These are phyloP conservation scores for Euplagia quadripunctaria DNA, from an alignment of 2,888 invertebrate species.

Conservation along the genomic window DNA sequence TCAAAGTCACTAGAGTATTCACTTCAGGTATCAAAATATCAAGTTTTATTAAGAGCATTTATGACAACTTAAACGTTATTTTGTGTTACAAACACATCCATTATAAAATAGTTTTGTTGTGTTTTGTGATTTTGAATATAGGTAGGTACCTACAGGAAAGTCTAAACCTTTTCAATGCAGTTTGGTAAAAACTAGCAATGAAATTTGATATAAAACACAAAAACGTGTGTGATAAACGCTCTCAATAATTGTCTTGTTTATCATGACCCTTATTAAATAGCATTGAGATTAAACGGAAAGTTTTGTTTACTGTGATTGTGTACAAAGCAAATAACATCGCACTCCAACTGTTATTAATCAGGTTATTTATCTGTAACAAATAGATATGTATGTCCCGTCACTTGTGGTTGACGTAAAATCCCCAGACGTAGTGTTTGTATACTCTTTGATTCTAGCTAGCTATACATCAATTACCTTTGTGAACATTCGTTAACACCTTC, in stretches of 20 bases:
- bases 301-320: neutral
- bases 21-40: too few species aligned
- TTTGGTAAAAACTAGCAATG: neutral
- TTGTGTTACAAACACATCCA: too few species aligned
- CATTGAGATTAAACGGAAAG: neutral
- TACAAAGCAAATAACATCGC: neutral
- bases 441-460: too few species aligned
- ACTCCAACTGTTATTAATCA: neutral
- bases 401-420: neutral
- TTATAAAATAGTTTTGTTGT: too few species aligned
- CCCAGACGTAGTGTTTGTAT: neutral
- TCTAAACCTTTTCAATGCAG: too few species aligned
- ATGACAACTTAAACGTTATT: too few species aligned
- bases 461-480: too few species aligned
- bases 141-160: too few species aligned
- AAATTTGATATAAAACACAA: neutral
- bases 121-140: too few species aligned
- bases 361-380: neutral
- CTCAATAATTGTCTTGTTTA: neutral
- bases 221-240: neutral
- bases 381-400: neutral
- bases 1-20: too few species aligned
- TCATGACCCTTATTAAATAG: neutral
- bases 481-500: too few species aligned
- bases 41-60: too few species aligned